Evolutionary conservation across 2,797 vertebrate species (phyloP).

Genomic region (Tachyglossus aculeatus): DNA sequence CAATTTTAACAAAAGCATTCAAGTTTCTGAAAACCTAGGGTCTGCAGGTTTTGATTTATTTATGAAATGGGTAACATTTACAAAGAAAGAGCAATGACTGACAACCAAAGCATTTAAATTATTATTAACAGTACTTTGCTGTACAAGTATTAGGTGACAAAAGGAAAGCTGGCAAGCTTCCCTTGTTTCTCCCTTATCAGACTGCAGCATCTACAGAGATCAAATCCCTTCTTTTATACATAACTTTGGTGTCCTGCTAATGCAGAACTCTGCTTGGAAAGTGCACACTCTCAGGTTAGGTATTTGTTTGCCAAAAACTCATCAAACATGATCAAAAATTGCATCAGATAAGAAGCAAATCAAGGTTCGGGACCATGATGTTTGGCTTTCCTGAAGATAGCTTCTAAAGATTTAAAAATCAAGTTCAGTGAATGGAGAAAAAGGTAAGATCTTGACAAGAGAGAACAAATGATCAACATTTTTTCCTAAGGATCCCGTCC

Average conservation of each 20-base stretch:
- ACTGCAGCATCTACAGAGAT: slow-evolving; percentile 1
- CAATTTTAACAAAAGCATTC: slow-evolving; percentile 97
- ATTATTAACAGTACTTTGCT: slow-evolving; percentile 75
- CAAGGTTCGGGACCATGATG: too few species aligned
- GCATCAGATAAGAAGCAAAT: slow-evolving; percentile 15
- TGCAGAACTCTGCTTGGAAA: not conserved
- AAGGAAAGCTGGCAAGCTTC: slow-evolving; percentile 27
- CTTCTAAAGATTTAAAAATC: slow-evolving; percentile 2
- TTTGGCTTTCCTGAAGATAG: slow-evolving; percentile 4
- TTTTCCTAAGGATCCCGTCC: too few species aligned
- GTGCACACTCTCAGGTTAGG: not conserved
- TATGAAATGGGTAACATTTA: slow-evolving; percentile 83
- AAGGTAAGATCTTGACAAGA: not conserved
- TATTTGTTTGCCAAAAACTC: not conserved
- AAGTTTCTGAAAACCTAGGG: slow-evolving; percentile 92
- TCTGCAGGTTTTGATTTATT: slow-evolving; percentile 83
- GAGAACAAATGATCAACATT: too few species aligned
- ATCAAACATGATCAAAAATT: not conserved
- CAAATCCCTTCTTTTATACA: not conserved
- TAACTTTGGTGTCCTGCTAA: not conserved
- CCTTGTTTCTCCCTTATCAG: slow-evolving; percentile 18
- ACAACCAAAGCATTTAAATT: slow-evolving; percentile 76
- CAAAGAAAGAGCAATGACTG: slow-evolving; percentile 80
- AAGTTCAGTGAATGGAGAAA: not conserved
- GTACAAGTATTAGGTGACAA: slow-evolving; percentile 52